phyloP scores from a whole-genome alignment of 2,888 invertebrate genomes.

The Aporophyla lueneburgensis region DNA sequence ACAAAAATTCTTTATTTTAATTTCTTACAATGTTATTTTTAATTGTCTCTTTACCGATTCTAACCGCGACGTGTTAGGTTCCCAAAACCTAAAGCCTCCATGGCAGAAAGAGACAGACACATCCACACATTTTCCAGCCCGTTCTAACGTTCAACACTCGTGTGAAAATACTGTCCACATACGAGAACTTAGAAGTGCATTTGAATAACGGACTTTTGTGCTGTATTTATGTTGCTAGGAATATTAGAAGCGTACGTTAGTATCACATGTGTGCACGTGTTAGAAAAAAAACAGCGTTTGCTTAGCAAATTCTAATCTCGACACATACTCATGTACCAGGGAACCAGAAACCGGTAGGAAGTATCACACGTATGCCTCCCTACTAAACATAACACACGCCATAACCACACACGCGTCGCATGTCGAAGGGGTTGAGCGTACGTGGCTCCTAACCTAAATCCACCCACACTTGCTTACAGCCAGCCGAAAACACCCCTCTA shows the following conservation, averaged over 20 bases:
- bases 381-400: conserved; percentile 83
- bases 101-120: conserved; percentile 63
- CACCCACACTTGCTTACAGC: conserved; percentile 74
- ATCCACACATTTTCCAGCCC: conserved; percentile 63
- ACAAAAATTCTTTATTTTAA: background rate
- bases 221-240: conserved; percentile 38
- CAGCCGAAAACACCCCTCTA: conserved; percentile 79
- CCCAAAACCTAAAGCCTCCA: conserved; percentile 61
- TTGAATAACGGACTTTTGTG: conserved; percentile 65
- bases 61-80: conserved; percentile 69
- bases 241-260: conserved; percentile 79
- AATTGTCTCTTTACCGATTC: conserved; percentile 47
- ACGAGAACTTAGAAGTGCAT: conserved; percentile 72
- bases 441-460: conserved; percentile 81
- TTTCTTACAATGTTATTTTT: conserved; percentile 14
- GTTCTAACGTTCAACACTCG: conserved; percentile 67
- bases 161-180: conserved; percentile 73
- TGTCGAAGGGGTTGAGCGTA: conserved; percentile 85
- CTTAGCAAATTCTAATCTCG: conserved; percentile 91
- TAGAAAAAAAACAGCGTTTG: conserved; percentile 89
- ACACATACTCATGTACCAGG: conserved; percentile 90
- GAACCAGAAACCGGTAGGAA: conserved; percentile 81
- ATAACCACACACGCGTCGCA: conserved; percentile 86
- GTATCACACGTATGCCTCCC: conserved; percentile 84
- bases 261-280: conserved; percentile 77